These are phyloP conservation scores for Pseudomugil tenellus DNA, from an alignment of 2,797 vertebrate genomes.

Conservation along the genomic window DNA sequence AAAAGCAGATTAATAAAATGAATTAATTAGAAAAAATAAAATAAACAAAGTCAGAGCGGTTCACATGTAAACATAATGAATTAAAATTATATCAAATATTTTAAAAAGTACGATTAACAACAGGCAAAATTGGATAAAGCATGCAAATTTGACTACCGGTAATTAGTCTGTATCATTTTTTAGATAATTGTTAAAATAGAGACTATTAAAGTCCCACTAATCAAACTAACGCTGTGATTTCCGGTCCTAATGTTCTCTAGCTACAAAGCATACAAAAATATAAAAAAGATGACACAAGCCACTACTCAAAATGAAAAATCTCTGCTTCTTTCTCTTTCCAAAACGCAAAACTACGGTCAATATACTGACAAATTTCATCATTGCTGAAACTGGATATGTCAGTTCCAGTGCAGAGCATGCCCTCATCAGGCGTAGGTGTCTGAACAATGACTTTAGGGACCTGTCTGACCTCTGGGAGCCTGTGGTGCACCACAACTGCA, in stretches of 20 bases:
- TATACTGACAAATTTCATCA: conserved; percentile 93
- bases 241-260: conserved; percentile 28
- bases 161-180: conserved; percentile 1
- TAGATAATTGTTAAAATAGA: background rate
- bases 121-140: conserved; percentile 23
- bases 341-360: conserved; percentile 96
- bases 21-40: background rate
- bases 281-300: conserved; percentile 46
- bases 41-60: background rate
- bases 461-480: conserved; percentile 64
- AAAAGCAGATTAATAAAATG: background rate
- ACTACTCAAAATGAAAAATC: conserved; percentile 90
- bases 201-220: conserved; percentile 15
- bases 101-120: conserved; percentile 41
- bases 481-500: conserved; percentile 51
- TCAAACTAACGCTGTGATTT: conserved; percentile 11
- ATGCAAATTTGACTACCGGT: conserved; percentile 22
- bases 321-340: conserved; percentile 99
- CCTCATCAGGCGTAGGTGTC: conserved; percentile 76
- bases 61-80: conserved; percentile 30
- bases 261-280: conserved; percentile 61
- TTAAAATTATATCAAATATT: conserved; percentile 48
- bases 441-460: conserved; percentile 77
- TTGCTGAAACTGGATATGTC: conserved; percentile 83
- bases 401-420: conserved; percentile 41